phyloP scores from a whole-genome alignment of 2,888 invertebrate genomes.

The Gymnoscelis rufifasciata region DNA sequence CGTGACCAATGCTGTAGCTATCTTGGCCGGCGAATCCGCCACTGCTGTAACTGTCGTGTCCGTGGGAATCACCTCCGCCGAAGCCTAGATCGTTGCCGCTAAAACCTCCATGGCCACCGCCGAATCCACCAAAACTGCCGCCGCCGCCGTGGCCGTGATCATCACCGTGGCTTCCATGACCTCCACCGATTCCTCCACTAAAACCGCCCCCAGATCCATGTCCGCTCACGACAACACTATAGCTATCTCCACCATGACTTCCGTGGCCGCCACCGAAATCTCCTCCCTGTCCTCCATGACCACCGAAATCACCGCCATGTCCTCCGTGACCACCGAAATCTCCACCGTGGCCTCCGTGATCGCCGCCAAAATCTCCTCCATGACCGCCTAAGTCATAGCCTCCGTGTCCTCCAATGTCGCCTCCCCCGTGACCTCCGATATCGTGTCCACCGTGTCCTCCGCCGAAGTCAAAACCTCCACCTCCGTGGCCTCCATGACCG shows the following conservation, averaged over 20 bases:
- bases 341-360: constrained; percentile 32
- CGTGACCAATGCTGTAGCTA: constrained; percentile 28
- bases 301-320: constrained; percentile 30
- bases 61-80: constrained; percentile 25
- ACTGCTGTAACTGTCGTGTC: constrained; percentile 17
- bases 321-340: constrained; percentile 41
- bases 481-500: constrained; percentile 45
- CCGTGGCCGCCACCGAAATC: constrained; percentile 32
- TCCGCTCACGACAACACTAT: constrained; percentile 44
- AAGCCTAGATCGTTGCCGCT: constrained; percentile 11
- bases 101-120: constrained; percentile 45
- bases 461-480: neutral
- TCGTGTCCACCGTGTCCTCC: constrained; percentile 44
- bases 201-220: constrained; percentile 44
- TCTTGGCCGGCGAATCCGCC: constrained; percentile 37
- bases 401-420: constrained; percentile 33
- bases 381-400: constrained; percentile 44
- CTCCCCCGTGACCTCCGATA: constrained; percentile 32
- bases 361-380: constrained; percentile 36
- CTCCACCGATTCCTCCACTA: constrained; percentile 34
- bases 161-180: constrained; percentile 32
- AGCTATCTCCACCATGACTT: constrained; percentile 38
- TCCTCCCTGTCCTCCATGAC: constrained; percentile 32
- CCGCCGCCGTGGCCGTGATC: constrained; percentile 36
- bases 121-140: constrained; percentile 38